These are phyloP conservation scores for Oncopodura yosiiana DNA, from an alignment of 1,140 invertebrate species.

Conservation along the genomic window DNA sequence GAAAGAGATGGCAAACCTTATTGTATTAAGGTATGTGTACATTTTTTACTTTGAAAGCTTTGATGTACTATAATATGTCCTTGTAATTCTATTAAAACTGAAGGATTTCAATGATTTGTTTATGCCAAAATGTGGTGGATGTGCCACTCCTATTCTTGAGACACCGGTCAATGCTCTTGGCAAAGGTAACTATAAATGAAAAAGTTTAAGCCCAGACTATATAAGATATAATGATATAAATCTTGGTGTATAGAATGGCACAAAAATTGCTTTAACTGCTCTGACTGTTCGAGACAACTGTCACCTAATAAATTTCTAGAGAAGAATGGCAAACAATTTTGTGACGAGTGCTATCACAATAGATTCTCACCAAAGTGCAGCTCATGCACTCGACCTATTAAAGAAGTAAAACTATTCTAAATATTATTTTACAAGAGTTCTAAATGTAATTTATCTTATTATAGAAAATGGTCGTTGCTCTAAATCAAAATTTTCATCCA, in stretches of 20 bases:
- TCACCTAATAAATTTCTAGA: no score
- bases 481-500: conserved; percentile 27
- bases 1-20: conserved; percentile 27
- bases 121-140: conserved; percentile 24
- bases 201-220: no score
- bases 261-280: no score
- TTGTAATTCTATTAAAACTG: no score
- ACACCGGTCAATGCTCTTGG: no score
- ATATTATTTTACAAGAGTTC: neutral
- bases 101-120: conserved; percentile 27
- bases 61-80: no score
- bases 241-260: no score
- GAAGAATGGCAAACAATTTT: no score
- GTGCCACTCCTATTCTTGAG: conserved; percentile 13
- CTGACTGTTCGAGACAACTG: no score
- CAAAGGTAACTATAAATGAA: no score
- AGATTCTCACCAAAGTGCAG: conserved; percentile 21
- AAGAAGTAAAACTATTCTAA: conserved; percentile 2
- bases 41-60: no score
- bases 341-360: conserved; percentile 6
- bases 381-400: conserved; percentile 18
- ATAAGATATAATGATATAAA: no score
- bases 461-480: conserved; percentile 12
- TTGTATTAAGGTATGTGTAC: conserved; percentile 46
- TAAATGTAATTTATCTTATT: neutral